Evolutionary conservation across 2,797 vertebrate genomes (phyloP).

Genomic region (Borostomias antarcticus): DNA sequence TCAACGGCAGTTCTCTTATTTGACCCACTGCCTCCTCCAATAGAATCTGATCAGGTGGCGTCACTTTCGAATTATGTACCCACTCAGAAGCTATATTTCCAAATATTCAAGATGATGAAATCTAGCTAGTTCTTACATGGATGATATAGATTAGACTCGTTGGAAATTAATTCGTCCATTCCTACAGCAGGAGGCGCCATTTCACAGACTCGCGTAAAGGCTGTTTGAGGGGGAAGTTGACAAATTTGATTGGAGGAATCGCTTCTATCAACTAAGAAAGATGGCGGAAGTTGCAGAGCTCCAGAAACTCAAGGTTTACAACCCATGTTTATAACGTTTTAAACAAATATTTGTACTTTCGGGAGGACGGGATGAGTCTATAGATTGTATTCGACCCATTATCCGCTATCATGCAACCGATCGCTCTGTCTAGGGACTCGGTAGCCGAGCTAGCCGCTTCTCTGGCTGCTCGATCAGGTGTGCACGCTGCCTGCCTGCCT

Average conservation of each 20-base stretch:
- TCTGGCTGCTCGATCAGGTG: not conserved
- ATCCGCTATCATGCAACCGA: fast-evolving
- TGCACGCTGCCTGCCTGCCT: not conserved
- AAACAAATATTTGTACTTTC: not conserved
- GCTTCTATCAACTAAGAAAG: conserved; percentile 64
- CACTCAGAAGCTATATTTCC: too few species aligned
- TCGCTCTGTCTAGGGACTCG: fast-evolving
- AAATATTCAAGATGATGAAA: too few species aligned
- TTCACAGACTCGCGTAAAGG: not conserved
- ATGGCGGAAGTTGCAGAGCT: conserved; percentile 75
- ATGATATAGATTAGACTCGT: too few species aligned
- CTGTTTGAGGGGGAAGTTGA: conserved; percentile 24
- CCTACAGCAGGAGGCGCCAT: conserved; percentile 26
- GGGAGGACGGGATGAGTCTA: fast-evolving
- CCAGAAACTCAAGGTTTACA: conserved; percentile 73
- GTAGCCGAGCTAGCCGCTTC: not conserved
- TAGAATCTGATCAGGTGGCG: too few species aligned
- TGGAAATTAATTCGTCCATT: not conserved
- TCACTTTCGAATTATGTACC: too few species aligned
- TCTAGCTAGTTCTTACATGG: too few species aligned
- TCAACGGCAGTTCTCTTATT: too few species aligned
- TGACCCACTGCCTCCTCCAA: too few species aligned
- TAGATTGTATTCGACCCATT: fast-evolving
- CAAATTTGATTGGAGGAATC: conserved; percentile 63
- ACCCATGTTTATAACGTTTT: not conserved